Percentiles rank a stretch among this genome's conserved stretches.
Evolutionary conservation across 2,888 invertebrate species (phyloP).

Genomic region (Xestobium rufovillosum): DNA sequence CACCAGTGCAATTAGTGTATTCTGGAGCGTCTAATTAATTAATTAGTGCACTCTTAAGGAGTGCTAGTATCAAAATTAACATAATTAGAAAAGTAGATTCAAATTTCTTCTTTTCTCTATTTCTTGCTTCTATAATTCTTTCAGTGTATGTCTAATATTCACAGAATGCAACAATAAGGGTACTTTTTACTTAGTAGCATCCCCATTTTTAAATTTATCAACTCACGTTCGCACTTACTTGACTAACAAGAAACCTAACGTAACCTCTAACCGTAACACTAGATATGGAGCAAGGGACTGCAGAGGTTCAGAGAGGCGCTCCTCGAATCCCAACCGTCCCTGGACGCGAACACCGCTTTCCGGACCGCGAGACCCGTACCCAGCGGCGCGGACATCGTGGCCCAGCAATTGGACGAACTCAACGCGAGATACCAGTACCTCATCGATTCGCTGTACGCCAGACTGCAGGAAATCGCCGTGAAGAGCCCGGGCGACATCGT

Average conservation of each 20-base stretch:
- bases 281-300: slow-evolving; percentile 82
- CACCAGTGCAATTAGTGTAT: too few relatives aligned
- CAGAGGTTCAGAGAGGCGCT: slow-evolving; percentile 77
- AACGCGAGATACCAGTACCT: slow-evolving; percentile 72
- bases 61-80: too few relatives aligned
- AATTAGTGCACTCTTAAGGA: too few relatives aligned
- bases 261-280: slow-evolving; percentile 47
- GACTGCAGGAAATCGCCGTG: slow-evolving; percentile 59
- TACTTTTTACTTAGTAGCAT: too few relatives aligned
- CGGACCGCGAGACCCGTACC: slow-evolving; percentile 35
- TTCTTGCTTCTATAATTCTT: too few relatives aligned
- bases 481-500: slow-evolving; percentile 66
- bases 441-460: slow-evolving; percentile 60
- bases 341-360: slow-evolving; percentile 51
- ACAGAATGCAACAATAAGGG: too few relatives aligned
- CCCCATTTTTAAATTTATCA: too few relatives aligned
- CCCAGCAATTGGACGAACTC: slow-evolving; percentile 69
- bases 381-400: slow-evolving; percentile 65
- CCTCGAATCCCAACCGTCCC: slow-evolving; percentile 73
- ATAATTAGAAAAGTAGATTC: too few relatives aligned
- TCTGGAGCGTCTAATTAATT: too few relatives aligned
- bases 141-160: too few relatives aligned
- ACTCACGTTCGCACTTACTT: slow-evolving; percentile 40
- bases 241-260: slow-evolving; percentile 50
- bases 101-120: too few relatives aligned